These are phyloP conservation scores for Nephrotoma guestfalica DNA, from an alignment of 2,888 invertebrate genomes.

Conservation along the genomic window DNA sequence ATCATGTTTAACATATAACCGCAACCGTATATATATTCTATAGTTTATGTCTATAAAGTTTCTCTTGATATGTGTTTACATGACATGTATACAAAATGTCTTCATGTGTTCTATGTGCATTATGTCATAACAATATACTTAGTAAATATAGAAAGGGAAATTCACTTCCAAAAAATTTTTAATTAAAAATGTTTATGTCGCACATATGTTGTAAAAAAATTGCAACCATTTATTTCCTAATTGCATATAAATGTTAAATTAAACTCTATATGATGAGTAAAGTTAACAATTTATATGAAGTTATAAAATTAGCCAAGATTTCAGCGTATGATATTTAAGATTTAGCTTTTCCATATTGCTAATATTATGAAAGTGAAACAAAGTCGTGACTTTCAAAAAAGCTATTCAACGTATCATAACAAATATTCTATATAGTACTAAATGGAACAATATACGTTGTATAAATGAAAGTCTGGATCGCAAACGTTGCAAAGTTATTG, in stretches of 20 bases:
- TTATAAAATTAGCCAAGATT: neutral
- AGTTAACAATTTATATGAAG: neutral
- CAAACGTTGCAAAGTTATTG: neutral
- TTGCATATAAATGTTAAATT: neutral
- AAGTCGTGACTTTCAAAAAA: neutral
- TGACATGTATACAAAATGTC: neutral
- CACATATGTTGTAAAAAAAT: neutral
- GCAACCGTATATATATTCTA: neutral
- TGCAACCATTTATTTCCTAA: neutral
- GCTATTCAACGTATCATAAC: neutral
- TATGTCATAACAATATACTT: neutral
- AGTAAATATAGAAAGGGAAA: neutral
- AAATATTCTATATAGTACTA: neutral
- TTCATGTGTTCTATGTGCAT: neutral
- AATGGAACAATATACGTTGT: neutral
- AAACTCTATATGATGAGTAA: neutral
- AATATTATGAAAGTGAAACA: neutral
- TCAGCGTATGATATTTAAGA: neutral
- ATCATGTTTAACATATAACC: neutral
- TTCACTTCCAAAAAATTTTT: neutral
- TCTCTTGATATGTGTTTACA: neutral
- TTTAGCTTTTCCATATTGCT: neutral
- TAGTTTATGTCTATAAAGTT: neutral
- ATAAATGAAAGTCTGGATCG: neutral
- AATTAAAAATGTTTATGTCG: neutral